Percentiles rank a stretch among this genome's conserved stretches.
phyloP scores from a whole-genome alignment of 2,113 vertebrate species.

The Oriolus oriolus region DNA sequence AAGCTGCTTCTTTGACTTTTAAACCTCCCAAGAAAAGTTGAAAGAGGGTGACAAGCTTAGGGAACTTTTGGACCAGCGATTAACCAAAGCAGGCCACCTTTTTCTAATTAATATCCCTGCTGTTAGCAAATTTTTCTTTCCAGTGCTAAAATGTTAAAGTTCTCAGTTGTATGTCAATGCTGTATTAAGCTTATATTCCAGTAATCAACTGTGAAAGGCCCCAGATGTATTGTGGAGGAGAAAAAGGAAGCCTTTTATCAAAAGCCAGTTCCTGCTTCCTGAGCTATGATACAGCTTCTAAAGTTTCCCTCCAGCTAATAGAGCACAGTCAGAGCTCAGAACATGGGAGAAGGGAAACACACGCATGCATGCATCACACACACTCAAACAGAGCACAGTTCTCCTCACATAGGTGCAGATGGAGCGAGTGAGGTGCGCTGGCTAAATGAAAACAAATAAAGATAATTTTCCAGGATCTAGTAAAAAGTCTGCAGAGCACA shows the following conservation, averaged over 20 bases:
- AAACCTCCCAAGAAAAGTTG: neutral
- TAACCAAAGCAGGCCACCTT: constrained; percentile 42
- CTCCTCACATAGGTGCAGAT: neutral
- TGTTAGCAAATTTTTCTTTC: constrained; percentile 36
- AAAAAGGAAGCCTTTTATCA: constrained; percentile 77
- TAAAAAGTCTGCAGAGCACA: neutral
- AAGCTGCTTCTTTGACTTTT: neutral
- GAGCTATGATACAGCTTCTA: constrained; percentile 65
- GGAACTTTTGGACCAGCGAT: constrained; percentile 20
- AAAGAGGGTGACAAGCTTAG: constrained; percentile 17
- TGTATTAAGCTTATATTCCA: constrained; percentile 58
- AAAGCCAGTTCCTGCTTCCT: constrained; percentile 75
- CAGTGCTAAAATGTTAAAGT: constrained; percentile 47
- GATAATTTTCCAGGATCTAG: neutral
- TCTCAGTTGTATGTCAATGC: constrained; percentile 62
- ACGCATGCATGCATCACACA: too few species aligned
- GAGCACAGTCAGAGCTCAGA: constrained; percentile 27
- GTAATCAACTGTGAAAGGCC: constrained; percentile 71
- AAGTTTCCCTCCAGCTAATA: constrained; percentile 51
- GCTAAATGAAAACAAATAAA: neutral
- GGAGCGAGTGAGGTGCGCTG: neutral
- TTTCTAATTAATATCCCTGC: constrained; percentile 47
- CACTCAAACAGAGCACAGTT: neutral
- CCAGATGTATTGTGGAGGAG: constrained; percentile 61
- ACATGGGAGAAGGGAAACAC: constrained; percentile 1